Evolutionary conservation across 2,888 invertebrate species (phyloP).

Genomic region (Belgica antarctica): DNA sequence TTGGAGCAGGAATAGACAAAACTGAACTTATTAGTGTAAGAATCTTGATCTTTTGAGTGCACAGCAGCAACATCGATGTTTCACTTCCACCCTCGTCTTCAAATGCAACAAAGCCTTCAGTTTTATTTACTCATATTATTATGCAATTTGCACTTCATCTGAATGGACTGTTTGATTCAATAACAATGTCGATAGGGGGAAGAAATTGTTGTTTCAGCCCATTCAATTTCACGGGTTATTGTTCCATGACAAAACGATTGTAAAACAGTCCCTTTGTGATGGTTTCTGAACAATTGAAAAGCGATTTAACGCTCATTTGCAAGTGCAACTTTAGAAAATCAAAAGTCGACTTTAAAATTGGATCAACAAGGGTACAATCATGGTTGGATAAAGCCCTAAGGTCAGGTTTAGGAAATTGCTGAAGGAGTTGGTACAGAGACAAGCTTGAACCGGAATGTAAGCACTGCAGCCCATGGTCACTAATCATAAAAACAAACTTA

Average conservation of each 20-base stretch:
- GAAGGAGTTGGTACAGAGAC: too few relatives aligned
- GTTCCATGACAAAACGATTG: not conserved
- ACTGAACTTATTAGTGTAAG: too few relatives aligned
- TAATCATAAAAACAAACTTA: too few relatives aligned
- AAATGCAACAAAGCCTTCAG: not conserved
- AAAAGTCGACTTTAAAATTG: too few relatives aligned
- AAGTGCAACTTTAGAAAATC: conserved; percentile 3
- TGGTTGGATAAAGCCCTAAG: too few relatives aligned
- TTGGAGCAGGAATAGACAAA: too few relatives aligned
- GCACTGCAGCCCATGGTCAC: too few relatives aligned
- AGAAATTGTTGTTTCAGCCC: conserved; percentile 19
- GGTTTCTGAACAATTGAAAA: not conserved
- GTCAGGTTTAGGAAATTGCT: too few relatives aligned
- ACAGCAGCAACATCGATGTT: too few relatives aligned
- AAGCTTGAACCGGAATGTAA: too few relatives aligned
- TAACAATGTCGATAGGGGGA: not conserved
- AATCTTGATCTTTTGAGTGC: too few relatives aligned
- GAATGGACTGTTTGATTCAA: conserved; percentile 7
- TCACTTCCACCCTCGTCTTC: not conserved
- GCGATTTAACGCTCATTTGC: conserved; percentile 24
- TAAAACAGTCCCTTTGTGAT: not conserved
- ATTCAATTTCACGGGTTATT: not conserved
- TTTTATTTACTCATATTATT: not conserved
- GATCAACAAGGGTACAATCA: too few relatives aligned
- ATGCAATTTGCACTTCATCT: conserved; percentile 15